phyloP scores from a whole-genome alignment of 2,888 invertebrate genomes.

The Ornithoptera alexandrae region DNA sequence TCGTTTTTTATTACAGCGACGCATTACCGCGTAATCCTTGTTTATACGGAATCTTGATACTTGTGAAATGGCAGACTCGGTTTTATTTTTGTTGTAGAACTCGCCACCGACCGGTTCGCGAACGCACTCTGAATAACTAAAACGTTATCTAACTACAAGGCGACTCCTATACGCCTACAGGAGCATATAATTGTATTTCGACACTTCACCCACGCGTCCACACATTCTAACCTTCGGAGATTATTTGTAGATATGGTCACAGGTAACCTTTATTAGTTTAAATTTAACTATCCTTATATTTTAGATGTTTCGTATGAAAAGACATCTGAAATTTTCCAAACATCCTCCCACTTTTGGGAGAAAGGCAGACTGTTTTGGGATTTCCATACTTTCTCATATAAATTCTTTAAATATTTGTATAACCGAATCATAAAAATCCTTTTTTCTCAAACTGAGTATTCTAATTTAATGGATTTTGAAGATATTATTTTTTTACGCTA shows the following conservation, averaged over 20 bases:
- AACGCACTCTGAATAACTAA: constrained; percentile 38
- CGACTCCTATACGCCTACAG: constrained; percentile 39
- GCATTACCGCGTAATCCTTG: constrained; percentile 16
- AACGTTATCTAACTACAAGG: constrained; percentile 44
- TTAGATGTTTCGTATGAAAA: no score
- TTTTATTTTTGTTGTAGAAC: constrained; percentile 1
- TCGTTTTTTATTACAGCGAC: constrained; percentile 4
- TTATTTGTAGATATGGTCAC: neutral
- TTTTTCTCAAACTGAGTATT: no score
- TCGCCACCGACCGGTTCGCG: constrained; percentile 13
- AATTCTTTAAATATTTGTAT: no score
- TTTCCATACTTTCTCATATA: no score
- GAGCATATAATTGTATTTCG: constrained; percentile 39
- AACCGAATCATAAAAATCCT: no score
- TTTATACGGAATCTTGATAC: constrained; percentile 2
- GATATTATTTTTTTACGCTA: no score
- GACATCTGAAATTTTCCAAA: no score
- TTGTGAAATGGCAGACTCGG: constrained; percentile 18
- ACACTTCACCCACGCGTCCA: constrained; percentile 42
- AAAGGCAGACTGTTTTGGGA: no score
- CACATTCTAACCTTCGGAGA: constrained; percentile 40
- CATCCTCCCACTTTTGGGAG: no score
- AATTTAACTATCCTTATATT: no score
- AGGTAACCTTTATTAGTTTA: no score
- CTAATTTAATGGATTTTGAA: no score